phyloP scores from a whole-genome alignment of 2,797 vertebrate species.

The Taenioides sp. region DNA sequence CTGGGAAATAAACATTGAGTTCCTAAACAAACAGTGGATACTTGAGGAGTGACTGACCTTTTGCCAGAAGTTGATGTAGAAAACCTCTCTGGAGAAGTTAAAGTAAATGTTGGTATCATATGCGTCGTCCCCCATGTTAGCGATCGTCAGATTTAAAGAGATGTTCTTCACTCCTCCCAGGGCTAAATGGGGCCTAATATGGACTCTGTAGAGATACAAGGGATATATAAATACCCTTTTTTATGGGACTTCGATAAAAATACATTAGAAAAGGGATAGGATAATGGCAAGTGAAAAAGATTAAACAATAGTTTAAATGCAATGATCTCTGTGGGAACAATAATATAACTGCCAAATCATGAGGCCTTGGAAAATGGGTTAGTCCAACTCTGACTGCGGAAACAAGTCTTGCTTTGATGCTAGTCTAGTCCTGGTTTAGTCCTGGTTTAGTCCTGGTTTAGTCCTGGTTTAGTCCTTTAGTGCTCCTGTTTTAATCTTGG shows the following conservation, averaged over 20 bases:
- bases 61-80: constrained; percentile 99
- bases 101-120: constrained; percentile 97
- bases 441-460: neutral
- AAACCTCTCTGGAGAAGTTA: constrained; percentile 93
- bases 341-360: neutral
- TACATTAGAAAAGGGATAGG: neutral
- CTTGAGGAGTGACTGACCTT: constrained; percentile 80
- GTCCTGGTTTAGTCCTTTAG: neutral
- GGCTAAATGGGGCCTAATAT: constrained; percentile 83
- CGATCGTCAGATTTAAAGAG: constrained; percentile 91
- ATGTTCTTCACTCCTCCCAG: constrained; percentile 93
- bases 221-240: neutral
- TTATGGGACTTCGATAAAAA: neutral
- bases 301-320: neutral
- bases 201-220: constrained; percentile 54
- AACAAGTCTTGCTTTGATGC: neutral
- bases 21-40: constrained; percentile 41
- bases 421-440: neutral
- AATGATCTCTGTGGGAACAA: neutral
- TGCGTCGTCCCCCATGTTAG: constrained; percentile 92
- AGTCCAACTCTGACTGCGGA: neutral
- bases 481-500: neutral
- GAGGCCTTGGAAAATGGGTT: neutral
- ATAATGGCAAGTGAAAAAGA: neutral
- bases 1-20: constrained; percentile 44